These are phyloP conservation scores for Eucera pruinosa DNA, from an alignment of 2,888 invertebrate species.

Conservation along the genomic window DNA sequence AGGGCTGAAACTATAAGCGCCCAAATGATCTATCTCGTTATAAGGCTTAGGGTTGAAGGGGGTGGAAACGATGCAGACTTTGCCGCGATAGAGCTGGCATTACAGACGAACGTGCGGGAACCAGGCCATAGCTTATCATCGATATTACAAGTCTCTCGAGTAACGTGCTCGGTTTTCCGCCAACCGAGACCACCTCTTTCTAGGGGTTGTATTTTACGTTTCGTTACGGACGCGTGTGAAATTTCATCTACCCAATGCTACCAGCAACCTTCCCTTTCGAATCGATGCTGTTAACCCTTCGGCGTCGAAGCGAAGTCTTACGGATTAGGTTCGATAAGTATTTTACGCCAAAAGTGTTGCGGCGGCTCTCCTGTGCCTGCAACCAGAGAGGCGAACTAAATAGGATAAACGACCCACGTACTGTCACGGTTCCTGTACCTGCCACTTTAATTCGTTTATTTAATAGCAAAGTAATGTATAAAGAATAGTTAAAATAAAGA, in stretches of 20 bases:
- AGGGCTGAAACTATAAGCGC: conserved; percentile 71
- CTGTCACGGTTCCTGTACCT: too few species aligned
- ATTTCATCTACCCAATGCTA: not conserved
- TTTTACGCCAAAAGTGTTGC: too few species aligned
- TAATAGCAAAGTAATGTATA: too few species aligned
- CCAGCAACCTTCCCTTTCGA: too few species aligned
- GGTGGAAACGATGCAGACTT: conserved; percentile 73
- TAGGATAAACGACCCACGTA: too few species aligned
- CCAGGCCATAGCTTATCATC: conserved; percentile 79
- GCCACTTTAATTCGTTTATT: too few species aligned
- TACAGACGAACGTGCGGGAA: conserved; percentile 77
- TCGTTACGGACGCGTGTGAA: not conserved
- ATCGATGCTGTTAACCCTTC: too few species aligned
- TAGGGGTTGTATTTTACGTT: conserved; percentile 11
- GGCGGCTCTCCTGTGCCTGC: too few species aligned
- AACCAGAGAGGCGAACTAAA: too few species aligned
- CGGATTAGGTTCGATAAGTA: too few species aligned
- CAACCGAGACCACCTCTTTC: conserved; percentile 50
- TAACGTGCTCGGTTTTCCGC: conserved; percentile 61
- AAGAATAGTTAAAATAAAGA: too few species aligned
- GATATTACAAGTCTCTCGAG: conserved; percentile 78
- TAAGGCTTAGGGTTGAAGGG: conserved; percentile 76
- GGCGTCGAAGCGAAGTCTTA: too few species aligned
- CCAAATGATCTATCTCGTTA: conserved; percentile 80
- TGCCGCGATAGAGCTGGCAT: conserved; percentile 76